Conservation (phyloP, 2,797 vertebrate species). For the Tangara arthus region DNA sequence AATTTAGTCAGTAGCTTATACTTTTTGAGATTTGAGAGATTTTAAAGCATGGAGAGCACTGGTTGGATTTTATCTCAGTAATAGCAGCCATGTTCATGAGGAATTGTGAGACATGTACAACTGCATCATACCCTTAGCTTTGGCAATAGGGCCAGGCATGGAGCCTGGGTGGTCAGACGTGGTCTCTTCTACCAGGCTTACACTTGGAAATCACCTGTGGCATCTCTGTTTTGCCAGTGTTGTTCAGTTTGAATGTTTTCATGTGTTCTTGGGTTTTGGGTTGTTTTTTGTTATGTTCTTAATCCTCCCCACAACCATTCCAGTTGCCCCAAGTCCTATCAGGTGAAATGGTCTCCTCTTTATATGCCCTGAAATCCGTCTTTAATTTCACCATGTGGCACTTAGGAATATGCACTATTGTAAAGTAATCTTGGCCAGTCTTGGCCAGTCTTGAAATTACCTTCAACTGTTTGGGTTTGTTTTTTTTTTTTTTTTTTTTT, state of each 20-base stretch:
- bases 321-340: background rate
- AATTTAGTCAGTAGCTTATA: background rate
- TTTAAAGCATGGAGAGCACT: background rate
- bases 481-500: no score
- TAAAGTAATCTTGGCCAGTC: background rate
- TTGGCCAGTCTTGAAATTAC: background rate
- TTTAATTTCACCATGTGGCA: background rate
- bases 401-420: background rate
- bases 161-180: background rate
- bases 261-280: background rate
- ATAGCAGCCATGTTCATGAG: background rate
- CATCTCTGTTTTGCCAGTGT: background rate
- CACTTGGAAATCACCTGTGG: background rate
- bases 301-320: background rate
- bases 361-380: background rate
- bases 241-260: background rate
- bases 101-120: background rate
- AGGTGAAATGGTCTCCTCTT: background rate
- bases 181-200: background rate
- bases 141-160: background rate
- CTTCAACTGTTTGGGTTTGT: background rate
- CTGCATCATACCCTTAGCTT: background rate
- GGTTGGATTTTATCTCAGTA: background rate
- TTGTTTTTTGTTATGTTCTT: background rate
- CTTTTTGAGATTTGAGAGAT: background rate